Percentiles rank a stretch among this genome's conserved stretches.
These are phyloP conservation scores for Takifugu ocellatus DNA, from an alignment of 2,797 vertebrate genomes.

Conservation along the genomic window DNA sequence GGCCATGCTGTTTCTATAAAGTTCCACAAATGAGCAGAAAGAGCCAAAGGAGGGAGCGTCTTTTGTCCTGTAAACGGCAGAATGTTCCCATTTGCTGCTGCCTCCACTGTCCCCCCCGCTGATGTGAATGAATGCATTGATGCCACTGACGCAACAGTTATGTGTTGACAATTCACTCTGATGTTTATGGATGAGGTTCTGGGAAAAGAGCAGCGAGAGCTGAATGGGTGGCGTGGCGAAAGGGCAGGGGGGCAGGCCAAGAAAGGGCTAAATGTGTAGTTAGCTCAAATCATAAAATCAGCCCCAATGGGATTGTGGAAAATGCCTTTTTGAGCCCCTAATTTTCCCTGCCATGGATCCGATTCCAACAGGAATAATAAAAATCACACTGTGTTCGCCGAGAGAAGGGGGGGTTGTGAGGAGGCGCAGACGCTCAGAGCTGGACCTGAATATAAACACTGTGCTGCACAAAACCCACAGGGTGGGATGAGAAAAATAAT, in stretches of 20 bases:
- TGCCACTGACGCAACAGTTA: slow-evolving; percentile 43
- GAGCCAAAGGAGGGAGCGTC: slow-evolving; percentile 5
- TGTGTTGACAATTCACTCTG: slow-evolving; percentile 24
- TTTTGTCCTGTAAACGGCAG: slow-evolving; percentile 40
- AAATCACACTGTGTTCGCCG: background rate
- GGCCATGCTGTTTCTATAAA: slow-evolving; percentile 22
- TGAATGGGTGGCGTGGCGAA: slow-evolving; percentile 25
- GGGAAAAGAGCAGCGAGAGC: slow-evolving; percentile 43
- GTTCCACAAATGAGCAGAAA: slow-evolving; percentile 20
- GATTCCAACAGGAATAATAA: background rate
- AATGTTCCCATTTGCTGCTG: slow-evolving; percentile 38
- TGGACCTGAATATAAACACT: no score
- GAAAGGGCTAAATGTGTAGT: slow-evolving; percentile 36
- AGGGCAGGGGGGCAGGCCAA: slow-evolving; percentile 20
- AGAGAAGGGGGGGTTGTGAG: no score
- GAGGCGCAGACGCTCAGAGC: no score
- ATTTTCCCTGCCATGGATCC: background rate
- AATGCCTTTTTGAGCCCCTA: background rate
- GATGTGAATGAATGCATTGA: slow-evolving; percentile 60
- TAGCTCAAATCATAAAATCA: slow-evolving; percentile 5
- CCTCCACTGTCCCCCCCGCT: slow-evolving; percentile 8
- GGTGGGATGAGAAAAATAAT: no score
- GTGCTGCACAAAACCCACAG: no score
- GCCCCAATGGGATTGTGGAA: slow-evolving; percentile 4
- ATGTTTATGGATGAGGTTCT: slow-evolving; percentile 62